These are phyloP conservation scores for Sebastes diaconus DNA, from an alignment of 2,797 vertebrate species.

Conservation along the genomic window DNA sequence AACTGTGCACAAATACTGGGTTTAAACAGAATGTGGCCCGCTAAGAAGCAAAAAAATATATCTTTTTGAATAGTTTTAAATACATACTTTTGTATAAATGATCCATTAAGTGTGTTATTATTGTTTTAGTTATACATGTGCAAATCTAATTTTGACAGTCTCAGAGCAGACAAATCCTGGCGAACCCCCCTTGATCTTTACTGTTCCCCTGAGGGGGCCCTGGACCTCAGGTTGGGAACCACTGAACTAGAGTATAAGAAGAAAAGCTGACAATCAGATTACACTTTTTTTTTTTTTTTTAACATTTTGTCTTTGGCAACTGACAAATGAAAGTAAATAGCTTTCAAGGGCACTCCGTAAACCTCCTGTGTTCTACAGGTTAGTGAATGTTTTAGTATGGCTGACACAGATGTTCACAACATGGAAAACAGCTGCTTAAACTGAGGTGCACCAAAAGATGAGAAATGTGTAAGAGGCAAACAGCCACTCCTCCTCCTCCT, in stretches of 20 bases:
- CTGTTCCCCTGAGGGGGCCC: accelerated
- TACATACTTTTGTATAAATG: too few species aligned
- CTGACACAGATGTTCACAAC: slow-evolving; percentile 2
- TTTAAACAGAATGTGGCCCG: too few species aligned
- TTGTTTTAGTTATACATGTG: too few species aligned
- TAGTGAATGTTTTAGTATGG: not conserved
- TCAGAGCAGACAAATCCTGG: too few species aligned
- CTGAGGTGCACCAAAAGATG: slow-evolving; percentile 28
- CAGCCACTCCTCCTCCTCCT: slow-evolving; percentile 32
- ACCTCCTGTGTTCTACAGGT: not conserved
- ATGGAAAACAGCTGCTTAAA: slow-evolving; percentile 29
- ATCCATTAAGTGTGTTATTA: too few species aligned
- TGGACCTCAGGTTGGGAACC: too few species aligned
- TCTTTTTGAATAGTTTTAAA: too few species aligned
- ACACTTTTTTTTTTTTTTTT: not conserved
- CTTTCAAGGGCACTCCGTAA: not conserved
- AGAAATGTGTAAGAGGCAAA: slow-evolving; percentile 50
- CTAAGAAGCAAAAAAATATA: too few species aligned
- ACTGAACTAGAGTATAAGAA: not conserved
- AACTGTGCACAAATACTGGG: too few species aligned
- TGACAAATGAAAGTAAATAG: slow-evolving; percentile 5
- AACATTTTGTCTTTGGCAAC: slow-evolving; percentile 15
- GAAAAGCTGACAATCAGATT: slow-evolving; percentile 1
- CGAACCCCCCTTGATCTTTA: too few species aligned
- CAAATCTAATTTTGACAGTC: too few species aligned